Conservation (phyloP, 2,888 invertebrate genomes). For the Limenitis camilla region DNA sequence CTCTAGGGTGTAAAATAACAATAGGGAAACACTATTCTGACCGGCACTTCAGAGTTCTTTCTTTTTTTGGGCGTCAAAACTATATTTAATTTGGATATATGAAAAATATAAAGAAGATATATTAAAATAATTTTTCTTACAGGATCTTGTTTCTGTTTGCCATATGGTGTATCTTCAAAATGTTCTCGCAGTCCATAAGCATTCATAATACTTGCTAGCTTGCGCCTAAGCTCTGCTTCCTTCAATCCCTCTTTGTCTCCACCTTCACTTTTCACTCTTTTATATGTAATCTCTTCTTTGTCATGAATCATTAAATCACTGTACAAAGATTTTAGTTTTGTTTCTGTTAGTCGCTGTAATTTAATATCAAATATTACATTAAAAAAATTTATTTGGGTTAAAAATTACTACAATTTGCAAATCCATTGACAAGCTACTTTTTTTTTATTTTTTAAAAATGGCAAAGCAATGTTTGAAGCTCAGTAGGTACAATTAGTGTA, state of each 20-base stretch:
- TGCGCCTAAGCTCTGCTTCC: conserved; percentile 86
- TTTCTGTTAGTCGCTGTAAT: conserved; percentile 84
- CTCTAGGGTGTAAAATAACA: no score
- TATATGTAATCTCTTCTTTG: conserved; percentile 90
- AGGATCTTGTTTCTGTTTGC: conserved; percentile 73
- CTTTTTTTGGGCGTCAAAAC: no score
- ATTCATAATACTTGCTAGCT: conserved; percentile 87
- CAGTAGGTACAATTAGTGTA: no score
- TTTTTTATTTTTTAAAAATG: no score
- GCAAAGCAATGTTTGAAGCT: no score
- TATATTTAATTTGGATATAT: no score
- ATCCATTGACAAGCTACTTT: no score
- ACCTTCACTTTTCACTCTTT: conserved; percentile 86
- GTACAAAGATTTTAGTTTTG: conserved; percentile 88
- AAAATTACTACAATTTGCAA: no score
- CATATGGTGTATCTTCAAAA: conserved; percentile 79
- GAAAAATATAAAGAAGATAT: no score
- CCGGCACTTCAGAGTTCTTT: no score
- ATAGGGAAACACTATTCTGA: no score
- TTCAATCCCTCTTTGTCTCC: conserved; percentile 90
- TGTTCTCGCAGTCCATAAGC: conserved; percentile 87
- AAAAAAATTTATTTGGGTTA: no score
- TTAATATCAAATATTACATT: not conserved
- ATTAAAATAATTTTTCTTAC: conserved; percentile 36
- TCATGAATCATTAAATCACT: conserved; percentile 94